Conservation (phyloP, 2,113 vertebrate species). For the Mormoops blainvillei region DNA sequence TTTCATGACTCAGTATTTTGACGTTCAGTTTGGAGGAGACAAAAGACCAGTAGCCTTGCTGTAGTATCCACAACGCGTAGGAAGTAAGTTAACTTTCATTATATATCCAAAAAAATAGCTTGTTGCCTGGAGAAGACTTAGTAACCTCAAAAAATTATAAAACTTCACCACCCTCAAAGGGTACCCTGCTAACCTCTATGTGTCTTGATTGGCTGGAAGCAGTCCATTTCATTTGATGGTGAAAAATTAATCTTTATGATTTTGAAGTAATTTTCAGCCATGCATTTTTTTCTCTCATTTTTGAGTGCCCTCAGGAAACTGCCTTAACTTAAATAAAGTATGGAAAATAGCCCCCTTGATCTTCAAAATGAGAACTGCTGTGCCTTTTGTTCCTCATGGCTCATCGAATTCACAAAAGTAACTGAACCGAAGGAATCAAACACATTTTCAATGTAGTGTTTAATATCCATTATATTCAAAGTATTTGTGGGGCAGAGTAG, state of each 20-base stretch:
- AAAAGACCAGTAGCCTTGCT: not conserved
- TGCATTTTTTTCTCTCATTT: conserved; percentile 43
- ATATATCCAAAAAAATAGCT: not conserved
- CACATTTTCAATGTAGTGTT: conserved; percentile 35
- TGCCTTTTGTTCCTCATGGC: conserved; percentile 28
- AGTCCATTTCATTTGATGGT: conserved; percentile 17
- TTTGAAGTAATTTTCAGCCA: conserved; percentile 42
- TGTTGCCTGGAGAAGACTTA: not conserved
- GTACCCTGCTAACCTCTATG: not conserved
- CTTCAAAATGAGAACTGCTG: conserved; percentile 43
- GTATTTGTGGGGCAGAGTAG: not conserved
- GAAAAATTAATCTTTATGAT: conserved; percentile 58
- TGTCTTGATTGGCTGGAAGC: conserved; percentile 32
- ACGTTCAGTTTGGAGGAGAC: not conserved
- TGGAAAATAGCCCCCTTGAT: conserved; percentile 32
- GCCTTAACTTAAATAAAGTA: conserved; percentile 54
- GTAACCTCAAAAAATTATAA: conserved; percentile 4
- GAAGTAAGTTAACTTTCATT: conserved; percentile 50
- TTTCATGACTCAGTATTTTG: not conserved
- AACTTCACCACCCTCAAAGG: not conserved
- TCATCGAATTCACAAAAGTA: conserved; percentile 42
- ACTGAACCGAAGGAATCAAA: conserved; percentile 41
- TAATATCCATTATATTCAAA: conserved; percentile 38
- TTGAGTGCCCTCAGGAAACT: conserved; percentile 18
- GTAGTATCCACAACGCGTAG: not conserved